Conservation (phyloP, 2,113 vertebrate species). For the Rhea pennata region DNA sequence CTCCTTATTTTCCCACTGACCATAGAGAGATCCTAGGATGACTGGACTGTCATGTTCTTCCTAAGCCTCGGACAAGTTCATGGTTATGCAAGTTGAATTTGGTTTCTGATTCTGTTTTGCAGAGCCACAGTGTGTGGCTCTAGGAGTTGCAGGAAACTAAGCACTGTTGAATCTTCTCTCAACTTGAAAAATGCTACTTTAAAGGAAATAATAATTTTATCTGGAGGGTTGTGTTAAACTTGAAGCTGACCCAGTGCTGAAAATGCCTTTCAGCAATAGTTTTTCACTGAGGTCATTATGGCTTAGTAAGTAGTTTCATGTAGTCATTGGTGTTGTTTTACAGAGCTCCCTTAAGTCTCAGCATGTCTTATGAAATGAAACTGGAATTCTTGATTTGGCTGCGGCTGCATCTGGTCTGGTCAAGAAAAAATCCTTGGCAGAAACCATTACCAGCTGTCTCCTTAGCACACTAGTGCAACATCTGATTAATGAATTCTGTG, state of each 20-base stretch:
- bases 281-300: background rate
- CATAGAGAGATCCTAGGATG: background rate
- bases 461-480: background rate
- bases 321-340: background rate
- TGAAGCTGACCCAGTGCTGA: background rate
- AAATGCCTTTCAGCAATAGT: constrained; percentile 7
- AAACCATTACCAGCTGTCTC: background rate
- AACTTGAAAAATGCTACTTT: background rate
- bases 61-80: background rate
- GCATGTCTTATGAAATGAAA: background rate
- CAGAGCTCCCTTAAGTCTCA: background rate
- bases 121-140: background rate
- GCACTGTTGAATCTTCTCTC: background rate
- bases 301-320: background rate
- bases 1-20: background rate
- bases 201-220: background rate
- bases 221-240: background rate
- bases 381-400: background rate
- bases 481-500: background rate
- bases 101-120: background rate
- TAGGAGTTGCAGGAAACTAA: background rate
- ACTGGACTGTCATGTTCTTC: background rate
- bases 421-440: background rate
- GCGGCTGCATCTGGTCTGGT: background rate
- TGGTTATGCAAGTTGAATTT: background rate